phyloP scores from a whole-genome alignment of 1,140 invertebrate species.

The Drosophila prosaltans region DNA sequence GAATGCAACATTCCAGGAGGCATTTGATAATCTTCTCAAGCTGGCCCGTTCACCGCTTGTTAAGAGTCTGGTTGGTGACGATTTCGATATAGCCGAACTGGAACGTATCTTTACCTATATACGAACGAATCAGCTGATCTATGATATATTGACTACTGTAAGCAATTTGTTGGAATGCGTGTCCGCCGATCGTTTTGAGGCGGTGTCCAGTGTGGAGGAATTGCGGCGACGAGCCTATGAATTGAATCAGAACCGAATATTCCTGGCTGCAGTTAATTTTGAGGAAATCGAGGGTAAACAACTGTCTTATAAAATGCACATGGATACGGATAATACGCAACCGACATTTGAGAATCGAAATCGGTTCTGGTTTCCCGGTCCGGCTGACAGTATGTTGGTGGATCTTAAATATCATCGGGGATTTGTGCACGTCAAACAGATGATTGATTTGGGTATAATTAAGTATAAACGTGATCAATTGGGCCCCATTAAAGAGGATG shows the following conservation, averaged over 20 bases:
- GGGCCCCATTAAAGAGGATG: slow-evolving; percentile 24
- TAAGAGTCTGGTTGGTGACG: slow-evolving; percentile 67
- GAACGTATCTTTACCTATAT: slow-evolving; percentile 58
- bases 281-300: slow-evolving; percentile 66
- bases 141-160: slow-evolving; percentile 73
- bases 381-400: slow-evolving; percentile 86
- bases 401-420: slow-evolving; percentile 87
- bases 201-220: slow-evolving; percentile 84
- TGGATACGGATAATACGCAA: slow-evolving; percentile 88
- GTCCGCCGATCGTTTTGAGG: slow-evolving; percentile 85
- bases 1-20: slow-evolving; percentile 63
- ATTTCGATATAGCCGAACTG: slow-evolving; percentile 69
- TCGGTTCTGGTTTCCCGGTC: slow-evolving; percentile 88
- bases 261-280: slow-evolving; percentile 74
- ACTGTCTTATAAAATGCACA: slow-evolving; percentile 86
- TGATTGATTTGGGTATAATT: slow-evolving; percentile 86
- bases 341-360: slow-evolving; percentile 85
- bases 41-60: slow-evolving; percentile 79
- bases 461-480: slow-evolving; percentile 71
- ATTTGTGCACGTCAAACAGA: slow-evolving; percentile 87
- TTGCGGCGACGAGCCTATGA: slow-evolving; percentile 84
- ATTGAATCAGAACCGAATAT: slow-evolving; percentile 83
- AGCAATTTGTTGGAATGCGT: slow-evolving; percentile 86
- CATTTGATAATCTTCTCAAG: slow-evolving; percentile 69
- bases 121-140: slow-evolving; percentile 65